Base-by-base conservation (phyloP, 2,797 vertebrate genomes). In the Neostethus bicornis region DNA sequence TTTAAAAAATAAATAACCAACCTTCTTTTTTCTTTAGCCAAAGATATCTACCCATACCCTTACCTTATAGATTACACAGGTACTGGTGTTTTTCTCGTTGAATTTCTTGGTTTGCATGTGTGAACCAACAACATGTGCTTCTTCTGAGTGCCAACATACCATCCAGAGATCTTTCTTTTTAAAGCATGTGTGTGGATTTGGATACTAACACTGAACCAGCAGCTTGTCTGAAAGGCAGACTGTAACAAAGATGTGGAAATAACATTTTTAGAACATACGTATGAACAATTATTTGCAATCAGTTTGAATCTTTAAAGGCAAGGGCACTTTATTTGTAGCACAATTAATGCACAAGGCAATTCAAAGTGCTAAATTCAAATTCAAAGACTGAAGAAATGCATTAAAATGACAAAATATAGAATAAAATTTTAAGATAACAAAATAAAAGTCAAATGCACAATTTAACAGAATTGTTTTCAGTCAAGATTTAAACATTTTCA, bases 41-140 rank as follows among this genome's bases (percentile, higher is more conserved):
- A 91, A 93, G 92, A 89, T 73, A 88, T 92, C 82, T 92, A 86
- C 81, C 92, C 91, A 0, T 93, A 93, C 68, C 92, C 92, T 19
- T 93, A 92, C 87, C 88, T 92, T 78, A 91, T 90, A 38, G 90
- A 92, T 76, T 78, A 77, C 62, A 79, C 91, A 93, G 92, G 92
- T 93, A 93, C 84, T 49, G 2, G 0, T 56, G 70, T 49, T 49
- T 56, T 17, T 58, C 56, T 46, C 59, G 45, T 1, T 70, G 37
- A 62, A 46, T 9, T 48, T 43, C 3, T 20, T 39, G 1, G 4
- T 29, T 35, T 65, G 24, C 69, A 59, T 74, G 74, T 74, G 56
- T 67, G 48, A 10, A 51, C 11, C 81, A 46, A 20, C 3, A 51
- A 21, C 28, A 32, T 37, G 7, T 35, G 10, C n/a, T 64, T 29